Evolutionary conservation across 2,797 vertebrate species (phyloP).

Genomic region (Fistularia commersonii): DNA sequence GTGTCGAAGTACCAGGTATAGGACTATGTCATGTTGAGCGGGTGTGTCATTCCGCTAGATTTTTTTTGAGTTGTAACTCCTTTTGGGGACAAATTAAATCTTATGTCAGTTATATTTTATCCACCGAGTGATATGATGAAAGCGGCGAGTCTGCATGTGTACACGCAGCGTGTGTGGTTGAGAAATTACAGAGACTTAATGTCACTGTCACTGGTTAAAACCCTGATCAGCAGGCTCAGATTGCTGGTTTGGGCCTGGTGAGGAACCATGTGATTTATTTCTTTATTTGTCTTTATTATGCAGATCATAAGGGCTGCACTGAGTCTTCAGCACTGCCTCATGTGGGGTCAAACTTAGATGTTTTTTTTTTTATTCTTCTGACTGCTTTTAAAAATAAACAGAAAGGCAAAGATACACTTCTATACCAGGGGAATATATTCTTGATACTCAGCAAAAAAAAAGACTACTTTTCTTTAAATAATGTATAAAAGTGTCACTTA

Average conservation of each 20-base stretch:
- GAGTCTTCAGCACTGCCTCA: slow-evolving; percentile 23
- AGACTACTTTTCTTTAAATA: no score
- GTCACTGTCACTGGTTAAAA: slow-evolving; percentile 49
- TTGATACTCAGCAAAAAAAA: no score
- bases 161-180: slow-evolving; percentile 30
- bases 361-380: slow-evolving; percentile 30
- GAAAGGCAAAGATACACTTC: neutral
- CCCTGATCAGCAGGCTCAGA: slow-evolving; percentile 26
- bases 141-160: neutral
- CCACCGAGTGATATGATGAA: no score
- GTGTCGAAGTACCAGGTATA: slow-evolving; percentile 2
- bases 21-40: neutral
- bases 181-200: slow-evolving; percentile 60
- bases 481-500: no score
- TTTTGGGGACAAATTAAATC: no score
- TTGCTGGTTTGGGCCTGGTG: slow-evolving; percentile 18
- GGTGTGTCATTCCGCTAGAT: no score
- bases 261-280: slow-evolving; percentile 39
- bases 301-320: slow-evolving; percentile 23
- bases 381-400: slow-evolving; percentile 39
- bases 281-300: slow-evolving; percentile 17
- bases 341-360: slow-evolving; percentile 38
- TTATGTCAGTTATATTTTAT: no score
- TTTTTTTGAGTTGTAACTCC: no score
- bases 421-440: no score